Conservation (phyloP, 2,888 invertebrate species). For the Nemurella pictetii region DNA sequence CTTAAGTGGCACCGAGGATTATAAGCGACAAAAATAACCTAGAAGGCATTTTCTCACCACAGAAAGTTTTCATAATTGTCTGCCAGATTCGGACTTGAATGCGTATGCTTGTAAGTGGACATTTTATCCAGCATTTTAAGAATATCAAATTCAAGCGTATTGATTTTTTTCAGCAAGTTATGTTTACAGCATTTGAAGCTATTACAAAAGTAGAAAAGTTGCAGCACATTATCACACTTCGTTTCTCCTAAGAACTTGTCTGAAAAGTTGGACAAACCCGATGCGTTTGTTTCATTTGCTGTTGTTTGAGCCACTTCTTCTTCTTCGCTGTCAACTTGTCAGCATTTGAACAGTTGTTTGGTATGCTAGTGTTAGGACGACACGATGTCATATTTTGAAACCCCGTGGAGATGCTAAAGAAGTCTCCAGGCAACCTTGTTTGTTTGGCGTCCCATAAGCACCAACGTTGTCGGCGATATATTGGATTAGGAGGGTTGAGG, state of each 20-base stretch:
- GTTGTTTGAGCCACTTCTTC: constrained; percentile 26
- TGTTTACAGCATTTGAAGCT: background rate
- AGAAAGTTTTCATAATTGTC: background rate
- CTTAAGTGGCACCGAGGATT: background rate
- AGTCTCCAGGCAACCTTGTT: constrained; percentile 24
- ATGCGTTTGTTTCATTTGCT: background rate
- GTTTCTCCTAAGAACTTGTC: background rate
- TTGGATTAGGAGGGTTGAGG: constrained; percentile 25
- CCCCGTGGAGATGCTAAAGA: constrained; percentile 30
- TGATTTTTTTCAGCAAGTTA: background rate
- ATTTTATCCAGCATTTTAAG: too few relatives aligned
- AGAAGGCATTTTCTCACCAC: background rate
- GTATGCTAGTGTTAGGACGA: constrained; percentile 27
- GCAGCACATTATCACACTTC: background rate
- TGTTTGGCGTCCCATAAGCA: constrained; percentile 24
- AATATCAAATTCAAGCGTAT: background rate
- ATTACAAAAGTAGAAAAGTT: background rate
- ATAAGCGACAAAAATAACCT: background rate
- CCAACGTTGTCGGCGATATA: background rate
- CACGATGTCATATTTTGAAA: constrained; percentile 35
- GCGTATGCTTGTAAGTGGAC: too few relatives aligned
- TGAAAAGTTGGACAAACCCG: background rate
- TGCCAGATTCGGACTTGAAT: background rate
- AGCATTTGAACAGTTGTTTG: constrained; percentile 28
- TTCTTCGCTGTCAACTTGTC: constrained; percentile 31